Percentiles rank a stretch among this genome's conserved stretches.
Conservation (phyloP, 2,113 vertebrate genomes). For the Triplophysa dalaica region DNA sequence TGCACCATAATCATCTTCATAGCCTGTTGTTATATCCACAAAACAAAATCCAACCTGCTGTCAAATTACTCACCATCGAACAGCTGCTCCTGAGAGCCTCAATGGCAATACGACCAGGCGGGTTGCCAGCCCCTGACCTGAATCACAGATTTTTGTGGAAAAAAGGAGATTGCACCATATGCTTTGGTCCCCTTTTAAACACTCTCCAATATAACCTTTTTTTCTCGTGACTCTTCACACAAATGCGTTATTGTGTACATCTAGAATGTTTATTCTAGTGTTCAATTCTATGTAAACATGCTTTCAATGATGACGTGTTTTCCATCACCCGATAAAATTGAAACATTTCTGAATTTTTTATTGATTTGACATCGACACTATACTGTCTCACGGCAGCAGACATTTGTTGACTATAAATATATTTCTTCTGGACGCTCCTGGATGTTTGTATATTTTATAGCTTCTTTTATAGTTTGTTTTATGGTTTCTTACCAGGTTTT, state of each 20-base stretch:
- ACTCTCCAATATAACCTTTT: background rate
- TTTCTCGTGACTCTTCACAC: background rate
- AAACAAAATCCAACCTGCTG: slow-evolving; percentile 45
- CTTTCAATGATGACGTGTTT: too few relatives aligned
- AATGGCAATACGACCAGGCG: slow-evolving; percentile 7
- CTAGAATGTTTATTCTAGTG: too few relatives aligned
- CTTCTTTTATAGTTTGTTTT: background rate
- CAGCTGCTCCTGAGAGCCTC: slow-evolving; percentile 26
- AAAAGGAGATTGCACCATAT: background rate
- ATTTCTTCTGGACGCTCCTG: background rate
- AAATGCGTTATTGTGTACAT: too few relatives aligned
- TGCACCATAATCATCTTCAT: slow-evolving; percentile 35
- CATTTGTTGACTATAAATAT: background rate
- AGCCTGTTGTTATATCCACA: slow-evolving; percentile 45
- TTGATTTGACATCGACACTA: background rate
- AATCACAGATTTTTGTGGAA: background rate
- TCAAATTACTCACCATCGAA: slow-evolving; percentile 41
- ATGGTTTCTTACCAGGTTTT: background rate
- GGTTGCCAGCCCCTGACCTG: slow-evolving; percentile 20
- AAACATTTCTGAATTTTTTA: too few relatives aligned
- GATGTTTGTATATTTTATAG: too few relatives aligned
- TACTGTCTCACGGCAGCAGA: background rate
- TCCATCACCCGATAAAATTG: too few relatives aligned
- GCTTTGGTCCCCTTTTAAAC: slow-evolving; percentile 19
- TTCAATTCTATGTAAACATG: too few relatives aligned